Conservation (phyloP, 2,113 vertebrate genomes). For the Microcebus jonahi region DNA sequence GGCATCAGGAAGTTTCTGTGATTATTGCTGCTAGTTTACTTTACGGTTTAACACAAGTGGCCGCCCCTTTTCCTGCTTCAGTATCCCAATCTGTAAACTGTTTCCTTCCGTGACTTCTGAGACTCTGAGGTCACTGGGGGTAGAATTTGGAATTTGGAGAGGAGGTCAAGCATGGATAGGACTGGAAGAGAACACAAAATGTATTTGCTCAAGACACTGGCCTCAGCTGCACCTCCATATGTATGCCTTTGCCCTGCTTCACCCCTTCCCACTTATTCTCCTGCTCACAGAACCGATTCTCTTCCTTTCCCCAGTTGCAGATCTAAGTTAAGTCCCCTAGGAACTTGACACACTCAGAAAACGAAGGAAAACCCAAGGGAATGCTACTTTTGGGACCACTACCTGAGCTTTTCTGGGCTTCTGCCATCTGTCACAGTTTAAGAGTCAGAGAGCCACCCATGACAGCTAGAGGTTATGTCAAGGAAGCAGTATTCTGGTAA, state of each 20-base stretch:
- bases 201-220: background rate
- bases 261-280: background rate
- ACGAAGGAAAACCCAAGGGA: background rate
- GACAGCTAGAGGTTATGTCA: background rate
- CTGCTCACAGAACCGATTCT: background rate
- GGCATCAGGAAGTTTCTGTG: background rate
- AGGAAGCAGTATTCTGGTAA: background rate
- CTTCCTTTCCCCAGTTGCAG: background rate
- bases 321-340: background rate
- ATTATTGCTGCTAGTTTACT: background rate
- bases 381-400: background rate
- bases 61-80: background rate
- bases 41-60: background rate
- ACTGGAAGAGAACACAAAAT: background rate
- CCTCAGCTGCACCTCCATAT: background rate
- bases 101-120: background rate
- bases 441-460: background rate
- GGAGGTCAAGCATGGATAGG: background rate
- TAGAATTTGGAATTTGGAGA: background rate
- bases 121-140: background rate
- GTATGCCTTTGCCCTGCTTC: background rate
- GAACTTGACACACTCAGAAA: background rate
- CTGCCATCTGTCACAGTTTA: background rate
- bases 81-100: background rate
- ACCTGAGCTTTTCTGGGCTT: background rate